These are phyloP conservation scores for Melanotus villosus DNA, from an alignment of 2,888 invertebrate species.

Conservation along the genomic window DNA sequence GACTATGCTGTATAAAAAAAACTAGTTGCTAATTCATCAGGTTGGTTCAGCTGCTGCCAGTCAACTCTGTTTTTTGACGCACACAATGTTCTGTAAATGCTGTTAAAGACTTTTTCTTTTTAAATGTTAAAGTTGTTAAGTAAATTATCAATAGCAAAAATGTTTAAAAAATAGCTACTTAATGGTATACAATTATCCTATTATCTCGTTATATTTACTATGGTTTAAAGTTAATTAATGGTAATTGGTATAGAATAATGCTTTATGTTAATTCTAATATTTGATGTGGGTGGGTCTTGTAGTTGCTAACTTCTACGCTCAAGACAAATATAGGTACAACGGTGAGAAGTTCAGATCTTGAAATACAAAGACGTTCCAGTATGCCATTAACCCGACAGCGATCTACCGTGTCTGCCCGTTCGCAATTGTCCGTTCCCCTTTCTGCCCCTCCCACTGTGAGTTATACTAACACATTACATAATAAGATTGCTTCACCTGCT, in stretches of 20 bases:
- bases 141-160: no score
- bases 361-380: constrained; percentile 58
- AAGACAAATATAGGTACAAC: constrained; percentile 80
- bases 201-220: no score
- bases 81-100: no score
- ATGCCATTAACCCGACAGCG: constrained; percentile 68
- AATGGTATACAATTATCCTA: no score
- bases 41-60: no score
- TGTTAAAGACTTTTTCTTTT: no score
- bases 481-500: constrained; percentile 27
- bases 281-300: constrained; percentile 55
- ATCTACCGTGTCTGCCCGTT: constrained; percentile 66
- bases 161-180: no score
- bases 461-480: constrained; percentile 57
- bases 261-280: neutral
- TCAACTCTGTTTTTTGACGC: no score
- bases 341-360: constrained; percentile 60
- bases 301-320: constrained; percentile 84
- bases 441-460: constrained; percentile 67
- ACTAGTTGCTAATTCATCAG: no score
- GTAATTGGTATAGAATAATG: neutral
- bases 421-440: constrained; percentile 68
- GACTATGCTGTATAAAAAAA: no score
- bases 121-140: no score
- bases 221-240: no score